phyloP scores from a whole-genome alignment of 2,113 vertebrate species.

The Tylochromis polylepis region DNA sequence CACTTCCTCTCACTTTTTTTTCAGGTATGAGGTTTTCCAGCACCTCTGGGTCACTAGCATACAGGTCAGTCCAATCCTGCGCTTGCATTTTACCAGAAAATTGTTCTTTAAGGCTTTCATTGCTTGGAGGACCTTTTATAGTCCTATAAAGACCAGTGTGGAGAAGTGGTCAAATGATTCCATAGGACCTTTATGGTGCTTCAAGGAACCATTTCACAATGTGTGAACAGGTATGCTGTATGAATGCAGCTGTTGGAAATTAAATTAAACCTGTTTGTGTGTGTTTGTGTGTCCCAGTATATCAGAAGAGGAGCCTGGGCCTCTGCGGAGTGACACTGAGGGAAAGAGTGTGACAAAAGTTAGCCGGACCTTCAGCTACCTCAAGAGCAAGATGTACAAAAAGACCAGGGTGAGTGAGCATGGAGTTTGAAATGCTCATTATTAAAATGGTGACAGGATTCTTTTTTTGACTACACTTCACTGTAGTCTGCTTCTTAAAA shows the following conservation, averaged over 20 bases:
- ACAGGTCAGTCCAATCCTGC: slow-evolving; percentile 76
- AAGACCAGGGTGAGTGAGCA: slow-evolving; percentile 83
- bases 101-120: not conserved
- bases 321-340: slow-evolving; percentile 78
- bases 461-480: not conserved
- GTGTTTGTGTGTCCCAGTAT: slow-evolving; percentile 71
- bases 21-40: slow-evolving; percentile 77
- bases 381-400: slow-evolving; percentile 98
- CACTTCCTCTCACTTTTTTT: slow-evolving; percentile 30
- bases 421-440: not conserved
- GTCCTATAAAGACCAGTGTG: not conserved
- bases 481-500: not conserved
- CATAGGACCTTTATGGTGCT: not conserved
- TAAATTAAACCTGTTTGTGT: not conserved
- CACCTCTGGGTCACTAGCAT: slow-evolving; percentile 74
- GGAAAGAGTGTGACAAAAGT: slow-evolving; percentile 87
- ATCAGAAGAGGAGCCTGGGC: slow-evolving; percentile 85
- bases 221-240: not conserved
- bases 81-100: not conserved
- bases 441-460: not conserved
- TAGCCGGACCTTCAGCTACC: slow-evolving; percentile 97
- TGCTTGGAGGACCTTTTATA: not conserved
- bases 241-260: not conserved
- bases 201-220: not conserved
- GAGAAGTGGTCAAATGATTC: not conserved